Evolutionary conservation across 2,888 invertebrate species (phyloP), one percentile per base, ranked within the genome.

Genomic region (Branchinecta sandiegonensis): DNA sequence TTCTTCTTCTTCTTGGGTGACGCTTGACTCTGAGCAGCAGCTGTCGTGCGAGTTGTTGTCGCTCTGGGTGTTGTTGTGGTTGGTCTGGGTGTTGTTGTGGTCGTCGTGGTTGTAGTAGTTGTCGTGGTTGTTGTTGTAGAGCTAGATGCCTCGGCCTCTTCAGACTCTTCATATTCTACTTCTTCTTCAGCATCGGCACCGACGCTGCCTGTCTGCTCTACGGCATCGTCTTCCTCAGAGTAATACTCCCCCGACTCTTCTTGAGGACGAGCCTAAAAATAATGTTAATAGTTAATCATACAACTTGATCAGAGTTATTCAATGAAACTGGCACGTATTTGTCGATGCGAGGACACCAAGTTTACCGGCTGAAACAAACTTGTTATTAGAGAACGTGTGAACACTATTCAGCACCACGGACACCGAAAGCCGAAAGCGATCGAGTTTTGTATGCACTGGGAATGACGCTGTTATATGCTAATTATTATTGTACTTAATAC

Each of bases 51-150:
- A 14, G 56, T 56, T 14, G 17, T 17, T 56, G 56, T 56, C 11
- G 56, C 14, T 56, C 8, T 56, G 17, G 56, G 56, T 14, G 56
- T 56, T 56, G 56, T 56, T 17, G 56, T 56, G n/a, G 56, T 56
- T 14, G 56, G 56, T 56, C 56, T 56, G 56, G 14, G 56, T 8
- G 56, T 56, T 6, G 56, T 50, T 50, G 50, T 50, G 13, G 56
- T 56, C 13, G 56, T 56, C 9, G 56, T 56, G 10, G 56, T 56
- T 14, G 56, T 56, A 8, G 56, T 56, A 14, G n/a, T n/a, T 56
- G 56, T 56, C 17, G 56, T 56, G n/a, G 56, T 56, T 56, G 56
- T 56, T 17, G 56, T 56, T 8, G 56, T 56, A 17, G 56, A 56
- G 17, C 56, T 56, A 17, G 17, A n/a, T n/a, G 10, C 10, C 56